These are phyloP conservation scores for Mustela lutreola DNA, from an alignment of 2,113 vertebrate species.

Conservation along the genomic window DNA sequence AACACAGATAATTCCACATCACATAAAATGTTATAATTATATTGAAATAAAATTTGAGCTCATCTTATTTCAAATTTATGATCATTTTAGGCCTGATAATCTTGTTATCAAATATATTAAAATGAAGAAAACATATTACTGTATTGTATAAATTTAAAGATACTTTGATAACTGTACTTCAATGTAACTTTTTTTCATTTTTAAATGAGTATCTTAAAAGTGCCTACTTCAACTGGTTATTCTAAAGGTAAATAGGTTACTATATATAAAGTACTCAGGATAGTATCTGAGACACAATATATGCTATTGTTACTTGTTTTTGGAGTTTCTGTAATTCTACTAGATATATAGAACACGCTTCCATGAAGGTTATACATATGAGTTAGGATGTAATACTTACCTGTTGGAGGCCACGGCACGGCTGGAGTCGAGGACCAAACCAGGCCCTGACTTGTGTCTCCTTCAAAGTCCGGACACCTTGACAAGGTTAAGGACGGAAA, in stretches of 20 bases:
- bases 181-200: neutral
- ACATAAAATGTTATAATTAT: neutral
- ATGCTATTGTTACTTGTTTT: neutral
- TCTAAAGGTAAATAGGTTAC: neutral
- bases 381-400: neutral
- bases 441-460: too few relatives aligned
- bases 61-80: slow-evolving; percentile 10
- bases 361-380: neutral
- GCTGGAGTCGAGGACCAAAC: too few relatives aligned
- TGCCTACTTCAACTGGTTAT: neutral
- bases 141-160: neutral
- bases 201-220: neutral
- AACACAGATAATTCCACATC: neutral
- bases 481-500: too few relatives aligned
- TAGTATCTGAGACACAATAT: neutral
- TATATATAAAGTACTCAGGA: neutral
- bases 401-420: too few relatives aligned
- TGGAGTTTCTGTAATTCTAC: neutral
- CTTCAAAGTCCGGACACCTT: too few relatives aligned
- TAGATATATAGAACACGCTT: neutral
- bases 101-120: neutral
- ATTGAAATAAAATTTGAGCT: neutral
- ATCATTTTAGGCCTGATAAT: neutral
- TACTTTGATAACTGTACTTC: slow-evolving; percentile 12
- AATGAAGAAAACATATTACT: neutral